Base-by-base conservation (phyloP, 1,140 invertebrate genomes). In the Cecropterus lyciades region DNA sequence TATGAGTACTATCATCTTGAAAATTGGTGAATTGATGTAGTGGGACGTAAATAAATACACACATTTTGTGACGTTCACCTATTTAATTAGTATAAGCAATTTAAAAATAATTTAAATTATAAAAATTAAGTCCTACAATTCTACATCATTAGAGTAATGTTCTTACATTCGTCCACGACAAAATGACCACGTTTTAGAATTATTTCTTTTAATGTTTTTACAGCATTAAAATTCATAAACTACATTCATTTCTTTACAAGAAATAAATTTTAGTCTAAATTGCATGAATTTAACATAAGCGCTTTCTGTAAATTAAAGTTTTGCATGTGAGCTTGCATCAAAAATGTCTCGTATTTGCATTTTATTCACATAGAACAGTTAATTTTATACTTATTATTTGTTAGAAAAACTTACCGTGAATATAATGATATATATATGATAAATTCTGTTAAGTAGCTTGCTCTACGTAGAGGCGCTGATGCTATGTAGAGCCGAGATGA, bases 301-400 rank as follows among this genome's bases (percentile, higher is more conserved):
- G 49, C 49, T 33, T 52, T 52, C 49, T 33, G 49, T 52, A 52
- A 52, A 52, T 52, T 52, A 17, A 33, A 52, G 49, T 33, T 52
- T 33, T 52, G 49, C 49, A 52, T 33, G 49, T 52, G 15, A 52
- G 49, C 33, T 52, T 52, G 49, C 49, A 52, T 30, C 9, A 33
- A 33, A 33, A 33, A 9, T 33, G 0, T 33, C 9, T 33, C 37
- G 37, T 40, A 13, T 40, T 40, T 40, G 37, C 37, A 40, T n/a
- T 40, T 43, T 43, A 6, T 43, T 43, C n/a, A 30, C 7, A 7
- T 30, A 6, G 7, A 30, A 30, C 27, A 30, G 7, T 30, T 37
- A n/a, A 11, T 37, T 37, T n/a, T 37, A 8, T 30, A 8, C 3
- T 30, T 30, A 30, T 7, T 8, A 8, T 30, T 30, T 30, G 27